Evolutionary conservation across 92 coral and sea anemone genomes (phyloP), one percentile per base, ranked within the genome.

Genomic region (Epizoanthus illoricatus): DNA sequence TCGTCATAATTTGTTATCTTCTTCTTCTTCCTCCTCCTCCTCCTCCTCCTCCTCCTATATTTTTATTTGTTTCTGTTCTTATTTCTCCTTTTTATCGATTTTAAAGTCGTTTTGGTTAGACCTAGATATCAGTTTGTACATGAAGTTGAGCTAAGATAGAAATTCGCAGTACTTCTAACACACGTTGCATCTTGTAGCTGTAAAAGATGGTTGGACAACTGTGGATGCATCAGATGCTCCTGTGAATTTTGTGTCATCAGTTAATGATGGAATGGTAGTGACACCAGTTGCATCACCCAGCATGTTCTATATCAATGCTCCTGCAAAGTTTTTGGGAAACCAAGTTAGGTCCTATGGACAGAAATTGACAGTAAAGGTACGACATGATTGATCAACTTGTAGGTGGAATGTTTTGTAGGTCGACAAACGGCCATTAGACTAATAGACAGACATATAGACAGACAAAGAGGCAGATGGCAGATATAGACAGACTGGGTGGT

Each of bases 271-370:
- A 20, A 55, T 90, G 80, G 75, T 75, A 0, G 71, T 92, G 59
- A 83, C 90, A 10, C 17, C 93, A 7, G 59, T 79, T 33, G 6
- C 86, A 0, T 74, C 92, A 4, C 90, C 74, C 7, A 4, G 80
- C 65, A 87, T 76, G 61, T 59, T 86, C 82, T 92, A 83, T 69
- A 72, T 94, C 19, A 23, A 62, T 15, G 97, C 98, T 18, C 97
- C 98, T 54, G 16, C 54, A 4, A 56, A 59, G 75, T 94, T 84
- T 75, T 84, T 92, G 43, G 98, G 98, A 6, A 54, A 84, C 70
- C 93, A 87, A 56, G 73, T 87, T 15, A 81, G 85, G 49, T 94
- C 98, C 43, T 94, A 92, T 54, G 91, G 87, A 36, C 94, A 92
- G 85, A 90, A 73, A 43, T 81, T 94, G 5, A 45, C 69, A 20